Percentiles rank a stretch among this genome's conserved stretches.
Evolutionary conservation across 2,113 vertebrate genomes (phyloP).

Genomic region (Ctenodactylus gundi): DNA sequence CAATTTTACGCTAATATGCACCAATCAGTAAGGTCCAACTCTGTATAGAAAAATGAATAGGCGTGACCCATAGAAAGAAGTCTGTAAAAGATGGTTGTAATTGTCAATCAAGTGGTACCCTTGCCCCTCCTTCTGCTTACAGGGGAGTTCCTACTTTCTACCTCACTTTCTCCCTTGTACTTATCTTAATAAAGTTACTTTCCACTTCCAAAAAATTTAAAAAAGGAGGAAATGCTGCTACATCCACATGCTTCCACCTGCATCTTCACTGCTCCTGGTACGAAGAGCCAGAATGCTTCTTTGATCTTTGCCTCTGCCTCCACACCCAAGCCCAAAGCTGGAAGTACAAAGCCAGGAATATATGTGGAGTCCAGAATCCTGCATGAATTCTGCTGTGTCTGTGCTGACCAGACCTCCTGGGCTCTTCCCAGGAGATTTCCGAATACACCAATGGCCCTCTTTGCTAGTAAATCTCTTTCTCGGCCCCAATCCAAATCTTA

Average conservation of each 20-base stretch:
- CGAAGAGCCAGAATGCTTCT: background rate
- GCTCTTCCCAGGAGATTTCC: background rate
- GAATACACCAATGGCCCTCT: background rate
- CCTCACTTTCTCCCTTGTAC: too few species aligned
- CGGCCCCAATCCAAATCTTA: background rate
- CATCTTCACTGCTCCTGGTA: background rate
- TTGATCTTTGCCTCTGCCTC: background rate
- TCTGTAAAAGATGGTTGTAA: too few species aligned
- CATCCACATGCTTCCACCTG: background rate
- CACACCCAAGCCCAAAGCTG: too few species aligned
- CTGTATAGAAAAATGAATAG: too few species aligned
- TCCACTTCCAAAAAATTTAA: too few species aligned
- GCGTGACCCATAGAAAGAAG: too few species aligned
- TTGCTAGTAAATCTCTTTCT: background rate
- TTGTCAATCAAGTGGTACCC: too few species aligned
- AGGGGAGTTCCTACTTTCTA: too few species aligned
- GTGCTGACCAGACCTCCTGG: accelerated
- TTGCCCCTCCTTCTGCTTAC: too few species aligned
- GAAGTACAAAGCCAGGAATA: background rate
- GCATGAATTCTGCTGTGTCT: background rate
- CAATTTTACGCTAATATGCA: too few species aligned
- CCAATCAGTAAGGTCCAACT: too few species aligned
- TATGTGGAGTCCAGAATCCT: background rate
- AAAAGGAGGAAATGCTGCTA: background rate
- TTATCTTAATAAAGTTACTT: too few species aligned